A percentile compares a stretch with the other conserved stretches of the same genome.
These are phyloP conservation scores for Agrypnia vestita DNA, from an alignment of 1,140 invertebrate species.

Conservation along the genomic window DNA sequence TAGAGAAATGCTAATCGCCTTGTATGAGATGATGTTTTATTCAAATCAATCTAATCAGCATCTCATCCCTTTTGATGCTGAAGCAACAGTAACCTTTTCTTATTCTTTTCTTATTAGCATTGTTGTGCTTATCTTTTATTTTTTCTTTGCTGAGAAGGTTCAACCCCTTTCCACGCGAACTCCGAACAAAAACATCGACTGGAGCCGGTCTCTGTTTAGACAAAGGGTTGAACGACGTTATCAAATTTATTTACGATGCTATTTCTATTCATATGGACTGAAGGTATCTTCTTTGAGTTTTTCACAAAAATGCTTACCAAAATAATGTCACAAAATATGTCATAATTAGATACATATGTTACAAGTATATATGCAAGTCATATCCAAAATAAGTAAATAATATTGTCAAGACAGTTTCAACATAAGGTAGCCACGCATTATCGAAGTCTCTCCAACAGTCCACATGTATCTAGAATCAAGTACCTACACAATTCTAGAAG, in stretches of 20 bases:
- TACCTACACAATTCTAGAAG: no score
- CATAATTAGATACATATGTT: no score
- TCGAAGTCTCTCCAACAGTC: no score
- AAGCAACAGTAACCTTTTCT: constrained; percentile 37
- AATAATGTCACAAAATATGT: no score
- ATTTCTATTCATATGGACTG: constrained; percentile 34
- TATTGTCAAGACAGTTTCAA: no score
- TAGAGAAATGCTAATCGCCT: not conserved
- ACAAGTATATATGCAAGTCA: no score
- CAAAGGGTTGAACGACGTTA: constrained; percentile 52
- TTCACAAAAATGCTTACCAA: no score
- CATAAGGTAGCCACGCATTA: no score
- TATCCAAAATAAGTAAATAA: no score
- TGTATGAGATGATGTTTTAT: constrained; percentile 9
- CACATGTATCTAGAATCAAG: no score
- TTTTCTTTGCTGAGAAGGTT: not conserved
- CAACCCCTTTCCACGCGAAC: not conserved
- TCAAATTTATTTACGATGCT: constrained; percentile 57
- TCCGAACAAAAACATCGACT: no score
- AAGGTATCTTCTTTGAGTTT: no score
- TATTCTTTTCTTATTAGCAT: constrained; percentile 55
- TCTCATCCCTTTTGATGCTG: not conserved
- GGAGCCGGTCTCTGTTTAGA: constrained; percentile 41
- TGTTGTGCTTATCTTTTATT: constrained; percentile 39
- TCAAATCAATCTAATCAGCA: constrained; percentile 22